These are phyloP conservation scores for Diplodus sargus DNA, from an alignment of 2,797 vertebrate genomes.

Conservation along the genomic window DNA sequence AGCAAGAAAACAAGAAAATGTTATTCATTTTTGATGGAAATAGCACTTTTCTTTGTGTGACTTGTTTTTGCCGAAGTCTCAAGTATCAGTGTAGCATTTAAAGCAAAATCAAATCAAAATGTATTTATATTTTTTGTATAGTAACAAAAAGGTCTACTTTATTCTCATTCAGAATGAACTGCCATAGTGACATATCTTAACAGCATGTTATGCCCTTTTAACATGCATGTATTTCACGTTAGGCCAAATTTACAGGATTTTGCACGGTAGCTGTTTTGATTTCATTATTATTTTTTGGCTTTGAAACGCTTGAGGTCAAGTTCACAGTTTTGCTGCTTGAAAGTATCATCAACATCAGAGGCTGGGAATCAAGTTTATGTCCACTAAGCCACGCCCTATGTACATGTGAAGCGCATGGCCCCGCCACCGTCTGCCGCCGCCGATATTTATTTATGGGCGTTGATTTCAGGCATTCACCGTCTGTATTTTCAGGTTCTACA, in stretches of 20 bases:
- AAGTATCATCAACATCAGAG: background rate
- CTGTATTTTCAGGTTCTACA: constrained; percentile 75
- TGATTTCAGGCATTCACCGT: constrained; percentile 74
- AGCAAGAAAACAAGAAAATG: background rate
- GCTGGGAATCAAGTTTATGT: background rate
- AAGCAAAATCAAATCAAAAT: no score
- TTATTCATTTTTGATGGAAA: no score
- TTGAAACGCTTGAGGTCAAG: background rate
- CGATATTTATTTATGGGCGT: constrained; percentile 70
- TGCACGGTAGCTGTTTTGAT: no score
- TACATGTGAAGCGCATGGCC: constrained; percentile 1
- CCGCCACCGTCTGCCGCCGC: constrained; percentile 42
- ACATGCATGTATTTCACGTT: no score
- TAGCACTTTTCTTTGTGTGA: no score
- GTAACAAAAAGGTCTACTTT: no score
- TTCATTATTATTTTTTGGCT: background rate
- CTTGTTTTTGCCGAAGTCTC: no score
- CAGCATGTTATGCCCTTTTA: background rate
- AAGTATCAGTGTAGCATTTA: no score
- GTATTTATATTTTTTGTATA: no score
- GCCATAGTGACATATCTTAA: no score
- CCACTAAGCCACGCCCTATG: constrained; percentile 29
- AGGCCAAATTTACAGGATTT: no score
- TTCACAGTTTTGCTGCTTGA: rapidly evolving
- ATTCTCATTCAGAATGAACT: no score